Evolutionary conservation across 2,113 vertebrate species (phyloP).

Genomic region (Pseudolaguvia tuberculata): DNA sequence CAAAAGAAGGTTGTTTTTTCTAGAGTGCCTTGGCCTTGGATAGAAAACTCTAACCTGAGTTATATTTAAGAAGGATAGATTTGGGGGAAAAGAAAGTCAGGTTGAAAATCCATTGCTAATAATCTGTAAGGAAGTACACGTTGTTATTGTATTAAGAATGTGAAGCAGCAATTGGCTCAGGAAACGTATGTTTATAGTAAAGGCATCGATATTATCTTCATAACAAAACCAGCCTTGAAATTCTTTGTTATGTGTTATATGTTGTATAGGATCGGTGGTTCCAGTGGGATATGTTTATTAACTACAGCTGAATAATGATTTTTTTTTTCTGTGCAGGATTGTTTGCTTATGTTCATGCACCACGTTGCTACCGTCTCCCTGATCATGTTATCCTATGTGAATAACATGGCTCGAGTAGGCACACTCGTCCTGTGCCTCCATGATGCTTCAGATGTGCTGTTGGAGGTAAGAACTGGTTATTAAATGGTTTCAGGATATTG

Average conservation of each 20-base stretch:
- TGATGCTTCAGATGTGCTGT: constrained; percentile 79
- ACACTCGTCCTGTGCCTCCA: constrained; percentile 89
- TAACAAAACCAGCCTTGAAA: not conserved
- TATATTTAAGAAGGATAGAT: no score
- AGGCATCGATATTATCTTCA: no score
- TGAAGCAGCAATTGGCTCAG: no score
- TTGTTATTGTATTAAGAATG: no score
- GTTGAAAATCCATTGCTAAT: no score
- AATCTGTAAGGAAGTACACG: no score
- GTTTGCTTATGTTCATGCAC: constrained; percentile 91
- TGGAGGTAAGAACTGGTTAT: constrained; percentile 81
- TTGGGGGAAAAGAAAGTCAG: no score
- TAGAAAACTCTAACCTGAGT: no score
- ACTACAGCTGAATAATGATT: not conserved
- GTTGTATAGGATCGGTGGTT: not conserved
- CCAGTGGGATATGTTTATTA: not conserved
- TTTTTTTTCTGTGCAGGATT: constrained; percentile 75
- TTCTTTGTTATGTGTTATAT: not conserved
- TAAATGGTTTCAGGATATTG: no score
- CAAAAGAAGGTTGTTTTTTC: no score
- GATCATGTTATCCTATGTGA: constrained; percentile 88
- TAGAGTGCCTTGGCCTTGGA: no score
- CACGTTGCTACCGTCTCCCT: constrained; percentile 81
- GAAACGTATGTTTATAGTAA: no score
- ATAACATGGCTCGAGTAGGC: constrained; percentile 91